Percentiles rank a stretch among this genome's conserved stretches.
Conservation (phyloP, 2,888 invertebrate genomes). For the Sceliomorpha sp. region DNA sequence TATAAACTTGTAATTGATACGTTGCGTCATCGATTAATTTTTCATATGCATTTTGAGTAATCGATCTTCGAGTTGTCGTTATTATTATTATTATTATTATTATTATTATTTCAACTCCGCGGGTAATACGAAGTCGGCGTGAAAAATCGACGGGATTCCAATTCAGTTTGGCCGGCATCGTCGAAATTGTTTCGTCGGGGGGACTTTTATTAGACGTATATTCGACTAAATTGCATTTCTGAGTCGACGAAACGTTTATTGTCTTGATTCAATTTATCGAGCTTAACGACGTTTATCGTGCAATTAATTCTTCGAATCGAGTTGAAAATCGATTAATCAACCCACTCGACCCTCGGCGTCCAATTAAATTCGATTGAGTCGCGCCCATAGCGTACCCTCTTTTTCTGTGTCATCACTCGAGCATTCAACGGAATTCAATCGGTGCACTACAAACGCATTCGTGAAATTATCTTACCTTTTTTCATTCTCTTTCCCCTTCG, state of each 20-base stretch:
- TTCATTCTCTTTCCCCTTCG: too few relatives aligned
- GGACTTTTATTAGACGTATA: too few relatives aligned
- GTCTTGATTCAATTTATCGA: slow-evolving; percentile 21
- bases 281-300: slow-evolving; percentile 15
- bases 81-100: too few relatives aligned
- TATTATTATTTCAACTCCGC: too few relatives aligned
- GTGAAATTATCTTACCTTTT: slow-evolving; percentile 5
- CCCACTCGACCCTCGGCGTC: slow-evolving; percentile 20
- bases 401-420: slow-evolving; percentile 12
- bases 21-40: too few relatives aligned
- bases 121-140: too few relatives aligned
- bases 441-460: slow-evolving; percentile 8
- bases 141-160: too few relatives aligned
- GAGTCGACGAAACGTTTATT: slow-evolving; percentile 16
- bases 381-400: slow-evolving; percentile 25
- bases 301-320: slow-evolving; percentile 35
- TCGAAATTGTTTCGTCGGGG: too few relatives aligned
- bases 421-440: slow-evolving; percentile 11
- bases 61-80: too few relatives aligned
- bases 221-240: slow-evolving; percentile 1
- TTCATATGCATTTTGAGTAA: too few relatives aligned
- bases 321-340: slow-evolving; percentile 42
- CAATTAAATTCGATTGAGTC: slow-evolving; percentile 40
- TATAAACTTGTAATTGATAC: too few relatives aligned
- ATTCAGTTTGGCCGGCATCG: too few relatives aligned